Conservation (phyloP, 92 coral and sea anemone species). For the Anthopleura xanthogrammica region DNA sequence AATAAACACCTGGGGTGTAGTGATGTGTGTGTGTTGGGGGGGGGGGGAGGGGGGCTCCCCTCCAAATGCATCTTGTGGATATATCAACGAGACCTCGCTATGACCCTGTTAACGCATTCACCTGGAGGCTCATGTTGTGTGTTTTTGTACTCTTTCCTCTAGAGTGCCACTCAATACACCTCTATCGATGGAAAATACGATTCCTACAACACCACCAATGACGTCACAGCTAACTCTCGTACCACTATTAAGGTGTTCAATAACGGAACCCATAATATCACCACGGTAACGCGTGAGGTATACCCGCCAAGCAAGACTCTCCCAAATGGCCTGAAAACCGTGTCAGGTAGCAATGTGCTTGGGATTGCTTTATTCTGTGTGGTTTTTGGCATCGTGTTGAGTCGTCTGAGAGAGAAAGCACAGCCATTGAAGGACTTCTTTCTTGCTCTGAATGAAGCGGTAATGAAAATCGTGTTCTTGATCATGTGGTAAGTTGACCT, state of each 20-base stretch:
- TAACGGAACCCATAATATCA: conserved; percentile 49
- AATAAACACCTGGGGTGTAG: too few species aligned
- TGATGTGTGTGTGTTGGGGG: too few species aligned
- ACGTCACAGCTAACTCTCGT: conserved; percentile 10
- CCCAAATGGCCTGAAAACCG: conserved; percentile 38
- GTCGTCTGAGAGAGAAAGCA: conserved; percentile 78
- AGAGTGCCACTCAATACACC: conserved; percentile 38
- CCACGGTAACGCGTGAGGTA: conserved; percentile 36
- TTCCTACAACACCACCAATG: conserved; percentile 36
- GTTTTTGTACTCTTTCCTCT: neutral
- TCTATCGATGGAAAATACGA: conserved; percentile 36
- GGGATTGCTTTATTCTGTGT: conserved; percentile 80
- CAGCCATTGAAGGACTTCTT: conserved; percentile 73
- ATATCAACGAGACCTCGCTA: too few species aligned
- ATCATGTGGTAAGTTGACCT: conserved; percentile 86
- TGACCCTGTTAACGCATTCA: too few species aligned
- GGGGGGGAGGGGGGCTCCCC: too few species aligned
- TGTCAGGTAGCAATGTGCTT: conserved; percentile 31
- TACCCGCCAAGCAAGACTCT: conserved; percentile 32
- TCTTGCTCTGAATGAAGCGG: conserved; percentile 59
- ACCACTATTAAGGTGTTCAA: conserved; percentile 15
- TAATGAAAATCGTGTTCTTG: conserved; percentile 79
- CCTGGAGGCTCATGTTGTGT: neutral
- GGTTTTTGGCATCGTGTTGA: conserved; percentile 76
- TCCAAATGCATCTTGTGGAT: too few species aligned